Conservation (phyloP, 1,140 invertebrate genomes). For the Drosophila pectinifera region DNA sequence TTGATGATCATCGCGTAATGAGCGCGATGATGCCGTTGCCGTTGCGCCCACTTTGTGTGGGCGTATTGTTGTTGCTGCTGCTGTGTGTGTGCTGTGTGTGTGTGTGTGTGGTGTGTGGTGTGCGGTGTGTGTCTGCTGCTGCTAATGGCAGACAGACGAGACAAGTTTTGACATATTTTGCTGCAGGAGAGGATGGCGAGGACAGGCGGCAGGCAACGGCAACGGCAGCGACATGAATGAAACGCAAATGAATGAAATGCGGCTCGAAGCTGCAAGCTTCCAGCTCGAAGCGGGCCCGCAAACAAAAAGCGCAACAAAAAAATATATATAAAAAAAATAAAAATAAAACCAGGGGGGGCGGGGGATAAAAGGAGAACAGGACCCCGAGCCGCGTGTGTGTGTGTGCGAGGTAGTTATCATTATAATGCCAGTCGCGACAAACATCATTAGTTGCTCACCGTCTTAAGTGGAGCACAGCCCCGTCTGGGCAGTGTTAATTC, state of each 20-base stretch:
- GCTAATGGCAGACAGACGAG: conserved; percentile 82
- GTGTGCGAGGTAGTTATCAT: conserved; percentile 49
- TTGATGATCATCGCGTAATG: conserved; percentile 52
- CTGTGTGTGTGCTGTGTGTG: conserved; percentile 44
- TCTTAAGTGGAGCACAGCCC: conserved; percentile 38
- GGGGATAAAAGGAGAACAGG: conserved; percentile 14
- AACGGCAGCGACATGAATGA: conserved; percentile 68
- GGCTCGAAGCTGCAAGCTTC: conserved; percentile 30
- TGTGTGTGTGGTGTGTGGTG: conserved; percentile 32
- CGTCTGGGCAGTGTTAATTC: conserved; percentile 13
- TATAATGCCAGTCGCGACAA: conserved; percentile 45
- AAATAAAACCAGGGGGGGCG: too few species aligned
- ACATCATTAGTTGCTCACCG: conserved; percentile 42
- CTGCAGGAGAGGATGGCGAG: conserved; percentile 37
- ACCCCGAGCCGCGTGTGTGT: conserved; percentile 22
- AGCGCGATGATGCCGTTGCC: conserved; percentile 47
- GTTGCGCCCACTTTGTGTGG: conserved; percentile 69
- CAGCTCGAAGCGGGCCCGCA: conserved; percentile 9
- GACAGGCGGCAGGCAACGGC: conserved; percentile 21
- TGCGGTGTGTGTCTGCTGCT: conserved; percentile 51
- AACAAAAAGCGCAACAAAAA: conserved; percentile 27
- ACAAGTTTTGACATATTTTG: conserved; percentile 83
- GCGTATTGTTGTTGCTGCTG: conserved; percentile 47
- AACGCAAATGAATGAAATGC: conserved; percentile 78
- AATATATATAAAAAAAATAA: conserved; percentile 3